Conservation (phyloP, 2,797 vertebrate genomes). For the Varecia variegata region DNA sequence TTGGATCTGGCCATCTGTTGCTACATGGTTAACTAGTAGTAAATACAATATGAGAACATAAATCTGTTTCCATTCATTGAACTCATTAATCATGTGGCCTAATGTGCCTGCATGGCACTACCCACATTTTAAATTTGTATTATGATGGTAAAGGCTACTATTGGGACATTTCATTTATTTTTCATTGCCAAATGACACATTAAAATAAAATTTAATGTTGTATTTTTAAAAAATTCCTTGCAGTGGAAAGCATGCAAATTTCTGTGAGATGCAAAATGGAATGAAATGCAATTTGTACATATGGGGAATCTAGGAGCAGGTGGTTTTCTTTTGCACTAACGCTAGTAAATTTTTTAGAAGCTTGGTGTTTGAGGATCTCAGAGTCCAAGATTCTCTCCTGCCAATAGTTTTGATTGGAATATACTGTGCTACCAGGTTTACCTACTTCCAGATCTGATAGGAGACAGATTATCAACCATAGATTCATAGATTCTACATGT, state of each 20-base stretch:
- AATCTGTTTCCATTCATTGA: conserved; percentile 57
- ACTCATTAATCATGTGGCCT: conserved; percentile 52
- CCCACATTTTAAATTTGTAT: background rate
- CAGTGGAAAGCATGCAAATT: conserved; percentile 44
- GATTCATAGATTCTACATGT: background rate
- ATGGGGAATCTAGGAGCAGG: conserved; percentile 37
- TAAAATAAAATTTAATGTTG: background rate
- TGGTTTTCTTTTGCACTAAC: conserved; percentile 24
- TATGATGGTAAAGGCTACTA: background rate
- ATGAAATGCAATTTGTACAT: conserved; percentile 6
- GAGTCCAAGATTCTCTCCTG: conserved; percentile 30
- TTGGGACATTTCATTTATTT: conserved; percentile 25
- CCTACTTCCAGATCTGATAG: background rate
- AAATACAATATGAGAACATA: conserved; percentile 62
- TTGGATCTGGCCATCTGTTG: conserved; percentile 59
- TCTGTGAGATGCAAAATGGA: background rate
- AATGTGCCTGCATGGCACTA: background rate
- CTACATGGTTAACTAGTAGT: conserved; percentile 23
- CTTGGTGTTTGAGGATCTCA: conserved; percentile 29
- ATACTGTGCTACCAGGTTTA: background rate
- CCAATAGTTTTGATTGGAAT: conserved; percentile 48
- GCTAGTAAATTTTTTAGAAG: conserved; percentile 12
- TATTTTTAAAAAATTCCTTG: background rate
- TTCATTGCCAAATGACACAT: conserved; percentile 63
- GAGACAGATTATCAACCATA: background rate